Base-by-base conservation (phyloP, 2,888 invertebrate species). In the Tridacna crocea region DNA sequence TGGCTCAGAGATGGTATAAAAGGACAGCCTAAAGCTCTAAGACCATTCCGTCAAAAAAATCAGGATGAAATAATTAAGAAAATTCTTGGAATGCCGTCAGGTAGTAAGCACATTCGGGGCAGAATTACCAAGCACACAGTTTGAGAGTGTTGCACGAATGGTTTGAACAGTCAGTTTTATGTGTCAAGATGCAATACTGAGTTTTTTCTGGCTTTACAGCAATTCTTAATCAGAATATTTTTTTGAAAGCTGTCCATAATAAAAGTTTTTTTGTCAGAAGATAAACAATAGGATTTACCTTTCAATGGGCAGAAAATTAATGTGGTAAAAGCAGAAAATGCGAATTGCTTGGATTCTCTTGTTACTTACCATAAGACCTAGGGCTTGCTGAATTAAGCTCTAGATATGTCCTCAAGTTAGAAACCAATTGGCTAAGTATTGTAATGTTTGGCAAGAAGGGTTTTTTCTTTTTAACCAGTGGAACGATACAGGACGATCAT, bases 1-100 rank as follows among this genome's bases (percentile, higher is more conserved):
- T 87, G 86, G 87, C 73, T 89, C 55, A 83, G 85, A 65, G 80
- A 83, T 22, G 89, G 89, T 68, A 88, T 89, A 27, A 73, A 81
- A 81, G 89, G 89, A 76, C 86, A 88, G 60, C 81, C 87, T 68
- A 89, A 89, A 80, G 72, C 76, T 65, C 83, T 89, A 48, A 80
- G 86, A 79, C 89, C 89, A 36, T 88, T 89, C 75, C 85, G 85
- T 61, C 87, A 88, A 84, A 89, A 89, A 85, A 88, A 82, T 81
- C 86, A 87, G 70, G 89, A 89, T 84, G 88, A 88, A 75, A 84
- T 89, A 24, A 58, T 89, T 77, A 82, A 87, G 78, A 87, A 87
- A 82, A 85, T 89, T 55, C 79, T 88, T 65, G 86, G 86, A 74
- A 87, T 89, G 87, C 89, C 88, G 26, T 63, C 88, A 89, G 89